These are phyloP conservation scores for Dromius quadrimaculatus DNA, from an alignment of 2,888 invertebrate species.

Conservation along the genomic window DNA sequence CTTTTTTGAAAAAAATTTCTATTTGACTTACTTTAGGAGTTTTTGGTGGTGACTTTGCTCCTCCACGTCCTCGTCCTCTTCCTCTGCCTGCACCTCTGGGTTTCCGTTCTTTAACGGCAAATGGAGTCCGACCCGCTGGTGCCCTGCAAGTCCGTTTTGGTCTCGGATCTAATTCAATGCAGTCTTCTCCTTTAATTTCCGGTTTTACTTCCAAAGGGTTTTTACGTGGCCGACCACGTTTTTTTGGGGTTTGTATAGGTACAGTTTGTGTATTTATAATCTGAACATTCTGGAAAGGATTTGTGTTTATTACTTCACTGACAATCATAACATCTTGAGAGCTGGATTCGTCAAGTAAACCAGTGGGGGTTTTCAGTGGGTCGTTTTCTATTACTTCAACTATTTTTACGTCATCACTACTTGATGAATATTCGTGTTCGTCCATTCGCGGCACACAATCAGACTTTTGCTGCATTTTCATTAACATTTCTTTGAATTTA, in stretches of 20 bases:
- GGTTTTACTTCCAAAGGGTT: slow-evolving; percentile 64
- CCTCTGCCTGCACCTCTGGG: slow-evolving; percentile 63
- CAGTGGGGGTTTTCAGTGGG: slow-evolving; percentile 51
- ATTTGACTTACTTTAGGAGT: slow-evolving; percentile 50
- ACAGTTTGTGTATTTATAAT: slow-evolving; percentile 60
- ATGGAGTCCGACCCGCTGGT: slow-evolving; percentile 62
- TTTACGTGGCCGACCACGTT: slow-evolving; percentile 69
- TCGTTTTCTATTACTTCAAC: slow-evolving; percentile 55
- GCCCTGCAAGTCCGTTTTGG: slow-evolving; percentile 66
- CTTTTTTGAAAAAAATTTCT: too few species aligned
- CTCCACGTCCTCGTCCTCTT: slow-evolving; percentile 57
- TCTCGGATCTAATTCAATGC: slow-evolving; percentile 60
- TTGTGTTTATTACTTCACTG: slow-evolving; percentile 61
- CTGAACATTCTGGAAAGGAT: slow-evolving; percentile 57
- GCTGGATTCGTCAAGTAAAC: slow-evolving; percentile 51
- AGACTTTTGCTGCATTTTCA: slow-evolving; percentile 54
- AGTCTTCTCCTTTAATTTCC: slow-evolving; percentile 61
- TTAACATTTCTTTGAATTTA: slow-evolving; percentile 55
- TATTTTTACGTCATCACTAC: slow-evolving; percentile 57
- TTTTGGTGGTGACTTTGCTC: slow-evolving; percentile 56
- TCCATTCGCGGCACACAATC: slow-evolving; percentile 28
- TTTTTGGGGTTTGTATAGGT: slow-evolving; percentile 60
- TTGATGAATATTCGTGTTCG: slow-evolving; percentile 46
- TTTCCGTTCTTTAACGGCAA: slow-evolving; percentile 65
- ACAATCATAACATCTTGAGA: slow-evolving; percentile 65